Evolutionary conservation across 2,888 invertebrate genomes (phyloP).

Genomic region (Papilio demoleus): DNA sequence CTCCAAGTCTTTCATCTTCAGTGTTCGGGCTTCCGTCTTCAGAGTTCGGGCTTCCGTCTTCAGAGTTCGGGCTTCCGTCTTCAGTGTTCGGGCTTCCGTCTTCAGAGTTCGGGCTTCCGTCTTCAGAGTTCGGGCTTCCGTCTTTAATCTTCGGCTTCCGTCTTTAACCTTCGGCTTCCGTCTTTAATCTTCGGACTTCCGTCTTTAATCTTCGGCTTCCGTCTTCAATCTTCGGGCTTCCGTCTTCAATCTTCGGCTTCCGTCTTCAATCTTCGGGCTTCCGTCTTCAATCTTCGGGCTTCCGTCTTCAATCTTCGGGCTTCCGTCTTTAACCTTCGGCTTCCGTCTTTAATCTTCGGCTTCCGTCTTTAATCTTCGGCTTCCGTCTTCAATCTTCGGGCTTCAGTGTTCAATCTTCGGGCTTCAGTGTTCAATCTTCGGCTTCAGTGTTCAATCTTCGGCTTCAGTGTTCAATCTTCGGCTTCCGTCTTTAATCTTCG

Average conservation of each 20-base stretch:
- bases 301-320: neutral
- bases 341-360: slow-evolving; percentile 12
- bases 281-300: slow-evolving; percentile 30
- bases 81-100: slow-evolving; percentile 26
- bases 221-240: slow-evolving; percentile 16
- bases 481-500: neutral
- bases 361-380: slow-evolving; percentile 20
- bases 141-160: neutral
- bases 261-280: slow-evolving; percentile 31
- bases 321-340: slow-evolving; percentile 19
- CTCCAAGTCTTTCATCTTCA: too few species aligned
- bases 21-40: too few species aligned
- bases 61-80: too few species aligned
- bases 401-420: neutral
- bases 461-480: neutral
- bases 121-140: neutral
- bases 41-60: too few species aligned
- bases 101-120: neutral
- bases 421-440: too few species aligned
- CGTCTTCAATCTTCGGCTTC: slow-evolving; percentile 39
- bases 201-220: slow-evolving; percentile 27
- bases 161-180: neutral
- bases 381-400: slow-evolving; percentile 10
- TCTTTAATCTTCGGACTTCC: neutral
- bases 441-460: neutral